Evolutionary conservation across 30 jellyfish, hydroid and myxozoan species (phyloP), one percentile per base, ranked within the genome.

Genomic region (Cassiopea andromeda): DNA sequence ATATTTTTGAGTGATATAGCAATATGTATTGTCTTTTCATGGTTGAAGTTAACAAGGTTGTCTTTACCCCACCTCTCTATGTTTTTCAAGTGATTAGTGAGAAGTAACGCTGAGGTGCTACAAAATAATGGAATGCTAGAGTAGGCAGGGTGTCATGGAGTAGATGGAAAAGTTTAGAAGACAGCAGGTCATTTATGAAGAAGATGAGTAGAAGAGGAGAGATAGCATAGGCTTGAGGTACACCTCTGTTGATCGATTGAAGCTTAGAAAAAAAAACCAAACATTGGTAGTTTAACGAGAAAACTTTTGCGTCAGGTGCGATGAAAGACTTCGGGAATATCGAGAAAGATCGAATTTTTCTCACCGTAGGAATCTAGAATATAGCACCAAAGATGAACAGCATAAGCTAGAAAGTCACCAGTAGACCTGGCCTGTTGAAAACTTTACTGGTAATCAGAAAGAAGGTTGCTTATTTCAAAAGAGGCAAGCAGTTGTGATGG

Each of bases 101-200:
- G 75, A 66, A 66, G 75, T 66, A 15, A 66, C 6, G 75, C 75
- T 66, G 75, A 66, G 75, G 7, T 5, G 75, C 45, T 66, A 14
- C 19, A 3, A 14, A 5, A 19, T 15, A 15, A 15, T 19, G 45
- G 4, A 66, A 66, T 14, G 19, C 45, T 66, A 19, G 45, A 14
- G 75, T 19, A 66, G 45, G 43, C 75, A 66, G 19, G 75, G 45
- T 54, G 19, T 13, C 15, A 14, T 66, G 75, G 45, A 15, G 8
- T 19, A 19, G 45, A 66, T 66, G 75, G 7, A 66, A 66, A 66
- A 15, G 4, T 13, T 6, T 2, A 66, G 19, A 2, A 66, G 19
- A 66, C 45, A 66, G 27, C 15, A 66, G 75, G 15, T 5, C 7
- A 66, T 66, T 15, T 66, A 66, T 16, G 64, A 66, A 14, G 75